Evolutionary conservation across 2,113 vertebrate species (phyloP), one percentile per base, ranked within the genome.

Genomic region (Larimichthys crocea): DNA sequence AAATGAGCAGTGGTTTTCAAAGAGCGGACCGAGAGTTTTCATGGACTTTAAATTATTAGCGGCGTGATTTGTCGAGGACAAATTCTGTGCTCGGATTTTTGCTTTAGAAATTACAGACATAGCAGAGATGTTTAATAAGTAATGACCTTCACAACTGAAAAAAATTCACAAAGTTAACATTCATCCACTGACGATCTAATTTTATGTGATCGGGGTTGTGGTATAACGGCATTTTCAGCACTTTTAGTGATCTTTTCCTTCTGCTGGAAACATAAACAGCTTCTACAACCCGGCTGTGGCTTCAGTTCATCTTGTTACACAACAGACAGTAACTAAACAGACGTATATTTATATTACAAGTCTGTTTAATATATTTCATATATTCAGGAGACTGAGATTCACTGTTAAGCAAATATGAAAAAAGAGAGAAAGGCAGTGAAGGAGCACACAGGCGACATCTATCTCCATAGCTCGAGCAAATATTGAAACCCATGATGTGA

Each of bases 381-480:
- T 56, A 49, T 83, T 81, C 66, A 35, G 55, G 40, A 62, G 52
- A 73, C 57, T 77, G 59, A 76, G 35, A 59, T 44, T 77, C 44
- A 52, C 61, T 68, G 44, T 85, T 81, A 61, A 77, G 76, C 71
- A 48, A 77, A 53, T 56, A 74, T 78, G 65, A 14, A 59, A 61
- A 59, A 79, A 75, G 61, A 74, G 50, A 62, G 46, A 55, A 75
- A 89, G 24, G 14, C 77, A 59, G 76, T 46, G 75, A 71, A 89
- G 80, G 66, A 82, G 52, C 81, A 57, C 79, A 71, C 29, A 68
- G 55, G 66, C 76, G 74, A 91, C 64, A 91, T 93, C 87, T 44
- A 88, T 91, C 90, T 91, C 72, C 74, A 91, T 91, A 86, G 83
- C 80, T 79, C 35, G 57, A 77, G 82, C 84, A 89, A 85, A 88